Conservation (phyloP, 2,797 vertebrate genomes). For the Lophotriccus pileatus region DNA sequence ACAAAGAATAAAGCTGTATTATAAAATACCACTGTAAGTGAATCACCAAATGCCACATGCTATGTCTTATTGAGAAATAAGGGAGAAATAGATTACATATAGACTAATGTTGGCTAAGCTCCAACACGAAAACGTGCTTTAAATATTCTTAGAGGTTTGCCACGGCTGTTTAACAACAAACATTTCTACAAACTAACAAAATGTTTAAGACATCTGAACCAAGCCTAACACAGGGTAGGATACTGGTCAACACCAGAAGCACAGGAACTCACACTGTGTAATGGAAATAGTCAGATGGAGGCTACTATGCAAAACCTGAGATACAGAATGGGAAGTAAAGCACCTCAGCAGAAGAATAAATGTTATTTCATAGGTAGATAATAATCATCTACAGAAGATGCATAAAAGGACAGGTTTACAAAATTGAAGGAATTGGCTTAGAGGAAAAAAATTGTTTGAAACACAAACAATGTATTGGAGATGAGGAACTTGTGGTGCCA, state of each 20-base stretch:
- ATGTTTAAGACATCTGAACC: background rate
- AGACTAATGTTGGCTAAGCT: background rate
- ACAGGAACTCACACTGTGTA: background rate
- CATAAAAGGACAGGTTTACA: background rate
- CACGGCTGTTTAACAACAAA: background rate
- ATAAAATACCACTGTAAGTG: background rate
- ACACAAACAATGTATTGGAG: background rate
- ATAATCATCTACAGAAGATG: background rate
- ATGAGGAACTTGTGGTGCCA: background rate
- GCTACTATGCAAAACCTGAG: background rate
- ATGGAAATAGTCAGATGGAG: background rate
- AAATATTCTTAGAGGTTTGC: background rate
- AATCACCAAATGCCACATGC: background rate
- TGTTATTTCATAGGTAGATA: background rate
- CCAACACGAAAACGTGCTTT: rapidly evolving
- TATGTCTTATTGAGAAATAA: background rate
- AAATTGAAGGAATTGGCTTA: background rate
- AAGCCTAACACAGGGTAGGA: background rate
- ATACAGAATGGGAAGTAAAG: background rate
- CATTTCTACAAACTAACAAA: background rate
- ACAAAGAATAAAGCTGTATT: background rate
- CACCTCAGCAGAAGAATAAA: background rate
- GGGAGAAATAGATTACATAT: background rate
- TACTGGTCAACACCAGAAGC: background rate
- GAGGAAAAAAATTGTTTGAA: background rate